These are phyloP conservation scores for Psittacula derbiana DNA, from an alignment of 2,797 vertebrate genomes.

Conservation along the genomic window DNA sequence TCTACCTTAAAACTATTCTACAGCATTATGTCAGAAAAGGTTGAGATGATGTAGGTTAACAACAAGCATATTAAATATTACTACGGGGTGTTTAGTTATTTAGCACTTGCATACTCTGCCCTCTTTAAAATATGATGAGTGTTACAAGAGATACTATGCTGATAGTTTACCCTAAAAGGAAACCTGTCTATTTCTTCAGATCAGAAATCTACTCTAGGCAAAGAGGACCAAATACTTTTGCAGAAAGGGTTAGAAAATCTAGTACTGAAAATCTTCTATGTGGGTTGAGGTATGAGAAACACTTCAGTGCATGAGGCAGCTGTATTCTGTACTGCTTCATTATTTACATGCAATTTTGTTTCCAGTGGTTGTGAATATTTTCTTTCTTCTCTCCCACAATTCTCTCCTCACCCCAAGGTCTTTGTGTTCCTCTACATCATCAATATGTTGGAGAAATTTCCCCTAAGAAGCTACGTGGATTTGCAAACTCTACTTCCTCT, in stretches of 20 bases:
- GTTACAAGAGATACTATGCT: neutral
- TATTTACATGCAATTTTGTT: neutral
- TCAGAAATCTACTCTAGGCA: neutral
- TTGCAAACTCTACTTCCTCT: conserved; percentile 83
- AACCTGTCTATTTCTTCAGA: neutral
- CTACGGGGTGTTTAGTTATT: neutral
- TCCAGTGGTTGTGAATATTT: neutral
- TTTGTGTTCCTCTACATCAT: conserved; percentile 89
- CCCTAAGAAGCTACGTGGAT: conserved; percentile 87
- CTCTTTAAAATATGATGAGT: neutral
- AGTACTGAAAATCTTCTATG: neutral
- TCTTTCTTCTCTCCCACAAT: neutral
- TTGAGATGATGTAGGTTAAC: neutral
- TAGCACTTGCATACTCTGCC: neutral
- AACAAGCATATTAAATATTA: neutral
- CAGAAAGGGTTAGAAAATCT: neutral
- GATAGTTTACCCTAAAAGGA: neutral
- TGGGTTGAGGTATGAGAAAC: neutral
- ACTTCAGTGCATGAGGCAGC: neutral
- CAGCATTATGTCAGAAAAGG: neutral
- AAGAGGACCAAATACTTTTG: neutral
- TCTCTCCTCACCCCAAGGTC: conserved; percentile 72
- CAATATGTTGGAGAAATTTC: conserved; percentile 93
- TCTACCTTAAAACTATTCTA: neutral
- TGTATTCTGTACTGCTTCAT: neutral